A percentile compares a stretch with the other conserved stretches of the same genome.
Evolutionary conservation across 64 coral and sea anemone genomes (phyloP).

Genomic region (Trachythela sp.): DNA sequence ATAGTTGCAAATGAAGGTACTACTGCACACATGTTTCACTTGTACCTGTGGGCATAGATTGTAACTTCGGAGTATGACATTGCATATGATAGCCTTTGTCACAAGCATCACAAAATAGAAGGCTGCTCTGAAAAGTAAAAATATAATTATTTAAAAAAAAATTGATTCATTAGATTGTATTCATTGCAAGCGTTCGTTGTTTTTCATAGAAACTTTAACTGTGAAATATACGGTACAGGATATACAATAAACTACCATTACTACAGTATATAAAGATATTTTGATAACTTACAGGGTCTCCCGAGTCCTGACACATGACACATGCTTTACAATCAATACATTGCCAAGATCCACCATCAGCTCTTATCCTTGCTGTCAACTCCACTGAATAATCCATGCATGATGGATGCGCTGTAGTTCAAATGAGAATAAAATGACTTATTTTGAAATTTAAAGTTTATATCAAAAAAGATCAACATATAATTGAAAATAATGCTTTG

Average conservation of each 20-base stretch:
- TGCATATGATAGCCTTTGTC: constrained; percentile 99
- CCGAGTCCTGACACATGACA: constrained; percentile 96
- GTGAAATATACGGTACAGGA: too few relatives aligned
- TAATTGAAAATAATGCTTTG: too few relatives aligned
- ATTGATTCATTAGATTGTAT: too few relatives aligned
- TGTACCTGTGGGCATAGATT: constrained; percentile 88
- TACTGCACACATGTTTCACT: too few relatives aligned
- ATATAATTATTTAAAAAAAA: too few relatives aligned
- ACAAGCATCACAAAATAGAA: constrained; percentile 98
- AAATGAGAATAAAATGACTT: not conserved
- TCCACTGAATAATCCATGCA: constrained; percentile 98
- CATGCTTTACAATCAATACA: constrained; percentile 99
- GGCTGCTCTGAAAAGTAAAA: constrained; percentile 72
- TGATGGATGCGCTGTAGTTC: constrained; percentile 75
- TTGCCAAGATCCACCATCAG: constrained; percentile 93
- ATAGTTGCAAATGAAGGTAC: too few relatives aligned
- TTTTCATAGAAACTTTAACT: too few relatives aligned
- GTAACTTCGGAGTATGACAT: constrained; percentile 86
- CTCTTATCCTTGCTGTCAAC: constrained; percentile 74
- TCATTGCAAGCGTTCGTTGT: too few relatives aligned
- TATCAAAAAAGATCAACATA: too few relatives aligned
- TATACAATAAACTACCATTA: too few relatives aligned
- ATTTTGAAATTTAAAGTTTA: too few relatives aligned
- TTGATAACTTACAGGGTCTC: constrained; percentile 83
- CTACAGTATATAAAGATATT: not conserved